Conservation (phyloP, 2,113 vertebrate genomes). For the Mugil cephalus region DNA sequence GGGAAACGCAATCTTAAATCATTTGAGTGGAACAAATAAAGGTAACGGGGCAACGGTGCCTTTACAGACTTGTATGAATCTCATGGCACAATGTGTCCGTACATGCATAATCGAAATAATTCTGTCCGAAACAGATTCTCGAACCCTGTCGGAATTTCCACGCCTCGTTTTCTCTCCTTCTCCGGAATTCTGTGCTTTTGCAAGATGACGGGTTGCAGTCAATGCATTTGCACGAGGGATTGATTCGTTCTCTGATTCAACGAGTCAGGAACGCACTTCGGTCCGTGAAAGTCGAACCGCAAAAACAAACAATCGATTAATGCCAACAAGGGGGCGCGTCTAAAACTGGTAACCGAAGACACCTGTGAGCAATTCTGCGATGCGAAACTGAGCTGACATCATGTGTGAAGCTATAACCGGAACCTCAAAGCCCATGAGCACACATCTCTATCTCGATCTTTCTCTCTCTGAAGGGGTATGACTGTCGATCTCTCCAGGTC, state of each 20-base stretch:
- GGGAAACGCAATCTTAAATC: too few species aligned
- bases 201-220: too few species aligned
- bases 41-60: too few species aligned
- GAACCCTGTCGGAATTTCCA: not conserved
- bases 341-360: not conserved
- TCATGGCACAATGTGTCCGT: not conserved
- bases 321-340: not conserved
- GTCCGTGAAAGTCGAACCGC: too few species aligned
- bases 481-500: conserved; percentile 21
- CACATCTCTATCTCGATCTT: not conserved
- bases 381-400: conserved; percentile 1
- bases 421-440: too few species aligned
- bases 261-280: too few species aligned
- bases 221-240: too few species aligned
- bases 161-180: not conserved
- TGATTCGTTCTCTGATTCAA: too few species aligned
- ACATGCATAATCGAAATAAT: too few species aligned
- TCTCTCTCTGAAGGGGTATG: too few species aligned
- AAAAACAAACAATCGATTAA: not conserved
- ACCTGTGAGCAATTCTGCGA: not conserved
- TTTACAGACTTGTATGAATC: not conserved
- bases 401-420: too few species aligned
- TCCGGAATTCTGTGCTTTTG: not conserved
- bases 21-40: too few species aligned
- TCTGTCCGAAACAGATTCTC: not conserved